Base-by-base conservation (phyloP, 2,888 invertebrate species). In the Diarsia brunnea region DNA sequence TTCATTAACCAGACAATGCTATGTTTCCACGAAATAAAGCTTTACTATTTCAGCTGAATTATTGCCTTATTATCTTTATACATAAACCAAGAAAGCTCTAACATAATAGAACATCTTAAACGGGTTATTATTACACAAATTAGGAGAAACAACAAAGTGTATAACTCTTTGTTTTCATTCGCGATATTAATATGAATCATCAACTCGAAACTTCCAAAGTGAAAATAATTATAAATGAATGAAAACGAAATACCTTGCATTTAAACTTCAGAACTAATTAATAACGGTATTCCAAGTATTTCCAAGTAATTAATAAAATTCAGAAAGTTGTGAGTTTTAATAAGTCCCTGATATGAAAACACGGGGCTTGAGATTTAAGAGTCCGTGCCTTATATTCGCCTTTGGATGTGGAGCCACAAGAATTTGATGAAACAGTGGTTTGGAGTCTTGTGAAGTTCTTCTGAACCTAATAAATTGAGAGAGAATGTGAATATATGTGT, bases 301-400 rank as follows among this genome's bases (percentile, higher is more conserved):
- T 81, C 68, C 75, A 89, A 90, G 88, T 87, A 88, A 90, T 91
- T 89, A 90, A 89, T 92, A 89, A 86, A 90, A 91, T 92, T 91
- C 86, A 84, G 86, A 91, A 91, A 93, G 91, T 92, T 90, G 82
- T 78, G 85, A 88, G 90, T 92, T 93, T 93, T 94, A 93, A 93
- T 93, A 93, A 93, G 93, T 91, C 87, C 84, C 81, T 88, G 89
- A 93, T 92, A 91, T 89, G 91, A 92, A 93, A 93, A 94, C 92
- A 93, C 90, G 89, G 89, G 88, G 87, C 89, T 66, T 67, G 68
- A 58, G 87, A 76, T 83, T 78, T 77, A 63, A 72, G 75, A 80
- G 79, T 63, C 67, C 47, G 64, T 69, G 21, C 31, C 63, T 68
- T 72, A 75, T 66, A 55, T 74, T 81, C 47, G 27, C 53, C 49